A percentile compares a stretch with the other conserved stretches of the same genome.
These are phyloP conservation scores for Fukomys damarensis DNA, from an alignment of 2,113 vertebrate species.

Conservation along the genomic window DNA sequence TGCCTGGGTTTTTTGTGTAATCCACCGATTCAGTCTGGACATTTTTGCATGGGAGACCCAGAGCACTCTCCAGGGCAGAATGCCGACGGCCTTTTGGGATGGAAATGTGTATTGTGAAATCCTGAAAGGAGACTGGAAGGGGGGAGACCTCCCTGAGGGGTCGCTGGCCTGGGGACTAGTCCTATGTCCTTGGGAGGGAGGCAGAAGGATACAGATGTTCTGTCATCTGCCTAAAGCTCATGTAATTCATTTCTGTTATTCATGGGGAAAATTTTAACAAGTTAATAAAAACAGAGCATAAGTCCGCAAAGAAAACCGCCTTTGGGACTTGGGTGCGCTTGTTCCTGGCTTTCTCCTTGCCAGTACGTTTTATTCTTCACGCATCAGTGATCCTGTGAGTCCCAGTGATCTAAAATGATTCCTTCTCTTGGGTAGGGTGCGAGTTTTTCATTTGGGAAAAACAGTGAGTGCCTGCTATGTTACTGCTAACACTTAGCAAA, in stretches of 20 bases:
- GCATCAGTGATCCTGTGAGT: fast-evolving
- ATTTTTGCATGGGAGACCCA: neutral
- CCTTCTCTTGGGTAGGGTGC: neutral
- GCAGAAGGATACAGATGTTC: neutral
- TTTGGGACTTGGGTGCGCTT: fast-evolving
- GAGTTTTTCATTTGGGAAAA: neutral
- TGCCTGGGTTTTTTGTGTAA: neutral
- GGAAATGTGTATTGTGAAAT: neutral
- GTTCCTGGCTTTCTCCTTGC: neutral
- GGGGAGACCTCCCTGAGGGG: neutral
- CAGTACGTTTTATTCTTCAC: neutral
- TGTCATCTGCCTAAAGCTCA: neutral
- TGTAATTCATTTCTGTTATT: neutral
- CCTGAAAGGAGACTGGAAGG: neutral
- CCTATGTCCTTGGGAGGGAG: neutral
- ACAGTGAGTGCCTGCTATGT: neutral
- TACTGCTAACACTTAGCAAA: neutral
- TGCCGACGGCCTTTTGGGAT: neutral
- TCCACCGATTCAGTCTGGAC: neutral
- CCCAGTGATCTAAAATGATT: neutral
- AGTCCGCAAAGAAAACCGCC: neutral
- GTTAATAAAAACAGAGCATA: neutral
- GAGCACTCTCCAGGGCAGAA: neutral
- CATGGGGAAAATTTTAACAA: neutral
- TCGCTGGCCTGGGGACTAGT: neutral